Evolutionary conservation across 2,113 vertebrate species (phyloP).

Genomic region (Pristiophorus japonicus): DNA sequence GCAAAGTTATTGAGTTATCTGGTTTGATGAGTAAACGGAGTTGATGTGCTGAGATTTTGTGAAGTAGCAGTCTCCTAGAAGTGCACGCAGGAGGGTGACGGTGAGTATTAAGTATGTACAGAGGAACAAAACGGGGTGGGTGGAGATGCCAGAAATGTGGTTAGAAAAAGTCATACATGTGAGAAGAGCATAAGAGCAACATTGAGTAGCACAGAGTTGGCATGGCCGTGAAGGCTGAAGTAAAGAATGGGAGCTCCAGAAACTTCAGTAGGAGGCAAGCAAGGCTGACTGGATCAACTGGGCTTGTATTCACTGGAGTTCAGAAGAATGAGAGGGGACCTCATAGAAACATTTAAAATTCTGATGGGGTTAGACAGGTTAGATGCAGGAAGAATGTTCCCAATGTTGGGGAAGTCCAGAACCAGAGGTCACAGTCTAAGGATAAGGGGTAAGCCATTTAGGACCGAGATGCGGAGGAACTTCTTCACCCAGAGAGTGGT

Average conservation of each 20-base stretch:
- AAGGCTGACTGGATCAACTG: too few relatives aligned
- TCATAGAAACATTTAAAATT: too few relatives aligned
- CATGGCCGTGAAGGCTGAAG: not conserved
- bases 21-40: not conserved
- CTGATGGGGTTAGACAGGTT: too few relatives aligned
- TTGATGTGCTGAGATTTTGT: not conserved
- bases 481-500: too few relatives aligned
- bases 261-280: not conserved
- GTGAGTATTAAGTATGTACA: not conserved
- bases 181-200: too few relatives aligned
- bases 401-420: too few relatives aligned
- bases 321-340: too few relatives aligned
- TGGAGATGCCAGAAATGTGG: not conserved
- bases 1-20: not conserved
- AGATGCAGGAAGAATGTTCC: too few relatives aligned
- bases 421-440: too few relatives aligned
- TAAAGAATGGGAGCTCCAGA: not conserved
- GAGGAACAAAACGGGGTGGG: not conserved
- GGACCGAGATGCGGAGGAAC: too few relatives aligned
- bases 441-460: too few relatives aligned
- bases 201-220: not conserved
- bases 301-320: too few relatives aligned
- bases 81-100: not conserved
- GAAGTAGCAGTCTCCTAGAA: not conserved
- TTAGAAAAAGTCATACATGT: not conserved